These are phyloP conservation scores for Chymomyza procnemis DNA, from an alignment of 2,888 invertebrate genomes.

Conservation along the genomic window DNA sequence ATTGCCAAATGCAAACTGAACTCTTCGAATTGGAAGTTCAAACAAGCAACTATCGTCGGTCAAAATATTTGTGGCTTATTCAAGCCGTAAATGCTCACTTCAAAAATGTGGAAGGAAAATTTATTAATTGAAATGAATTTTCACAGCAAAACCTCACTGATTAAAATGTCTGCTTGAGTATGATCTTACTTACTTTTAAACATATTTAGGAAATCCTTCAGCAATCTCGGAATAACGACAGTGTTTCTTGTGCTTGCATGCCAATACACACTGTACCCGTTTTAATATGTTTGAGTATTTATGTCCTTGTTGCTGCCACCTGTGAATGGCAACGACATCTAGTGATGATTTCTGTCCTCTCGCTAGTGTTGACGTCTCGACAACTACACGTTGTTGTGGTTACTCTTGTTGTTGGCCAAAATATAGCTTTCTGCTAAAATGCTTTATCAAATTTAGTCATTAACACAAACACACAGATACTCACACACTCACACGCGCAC, in stretches of 20 bases:
- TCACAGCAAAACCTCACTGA: too few species aligned
- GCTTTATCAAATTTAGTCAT: constrained; percentile 37
- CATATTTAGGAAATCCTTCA: too few species aligned
- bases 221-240: too few species aligned
- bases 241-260: neutral
- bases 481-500: neutral
- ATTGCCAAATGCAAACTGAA: too few species aligned
- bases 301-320: constrained; percentile 9
- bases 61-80: too few species aligned
- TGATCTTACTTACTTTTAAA: too few species aligned
- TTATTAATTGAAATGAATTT: too few species aligned
- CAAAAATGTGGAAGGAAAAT: too few species aligned
- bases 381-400: constrained; percentile 10
- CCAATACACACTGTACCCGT: neutral
- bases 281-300: neutral
- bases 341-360: constrained; percentile 44
- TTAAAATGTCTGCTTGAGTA: too few species aligned
- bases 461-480: constrained; percentile 5
- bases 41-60: too few species aligned
- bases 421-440: neutral
- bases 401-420: neutral
- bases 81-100: too few species aligned
- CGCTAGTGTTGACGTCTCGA: constrained; percentile 35
- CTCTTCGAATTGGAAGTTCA: too few species aligned
- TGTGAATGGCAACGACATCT: constrained; percentile 42